Conservation (phyloP, 2,888 invertebrate species). For the Eupithecia abbreviata region DNA sequence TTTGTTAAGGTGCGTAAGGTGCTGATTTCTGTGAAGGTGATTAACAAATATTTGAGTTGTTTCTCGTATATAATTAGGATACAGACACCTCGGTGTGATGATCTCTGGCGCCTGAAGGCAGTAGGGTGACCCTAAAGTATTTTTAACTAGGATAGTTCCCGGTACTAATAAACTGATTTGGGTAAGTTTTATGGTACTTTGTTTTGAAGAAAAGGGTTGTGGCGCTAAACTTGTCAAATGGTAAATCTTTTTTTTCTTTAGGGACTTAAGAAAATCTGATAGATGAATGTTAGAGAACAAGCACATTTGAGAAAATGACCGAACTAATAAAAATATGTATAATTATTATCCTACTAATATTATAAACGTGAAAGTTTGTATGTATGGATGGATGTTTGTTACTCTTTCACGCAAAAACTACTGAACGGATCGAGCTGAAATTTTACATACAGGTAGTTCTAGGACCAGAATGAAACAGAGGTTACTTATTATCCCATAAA, state of each 20-base stretch:
- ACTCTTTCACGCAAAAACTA: too few species aligned
- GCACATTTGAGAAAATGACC: too few species aligned
- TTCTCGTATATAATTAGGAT: slow-evolving; percentile 77
- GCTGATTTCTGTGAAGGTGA: slow-evolving; percentile 19
- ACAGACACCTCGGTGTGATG: slow-evolving; percentile 79
- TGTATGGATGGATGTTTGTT: too few species aligned
- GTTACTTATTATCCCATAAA: too few species aligned
- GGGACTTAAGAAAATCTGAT: not conserved
- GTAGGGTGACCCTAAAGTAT: slow-evolving; percentile 54
- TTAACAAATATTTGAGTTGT: slow-evolving; percentile 73
- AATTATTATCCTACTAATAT: too few species aligned
- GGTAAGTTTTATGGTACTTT: slow-evolving; percentile 13
- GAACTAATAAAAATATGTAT: too few species aligned
- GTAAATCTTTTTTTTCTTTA: not conserved
- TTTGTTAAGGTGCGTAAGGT: slow-evolving; percentile 7
- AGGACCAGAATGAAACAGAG: too few species aligned
- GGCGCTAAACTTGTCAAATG: slow-evolving; percentile 5
- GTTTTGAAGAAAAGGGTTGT: slow-evolving; percentile 15
- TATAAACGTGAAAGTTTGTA: too few species aligned
- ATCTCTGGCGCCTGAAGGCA: slow-evolving; percentile 74
- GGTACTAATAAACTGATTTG: slow-evolving; percentile 12
- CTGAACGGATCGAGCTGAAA: too few species aligned
- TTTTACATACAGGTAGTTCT: too few species aligned
- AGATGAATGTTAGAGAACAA: too few species aligned
- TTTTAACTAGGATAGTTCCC: slow-evolving; percentile 44